A percentile compares a stretch with the other conserved stretches of the same genome.
These are phyloP conservation scores for Nasonia oneida DNA, from an alignment of 2,888 invertebrate species.

Conservation along the genomic window DNA sequence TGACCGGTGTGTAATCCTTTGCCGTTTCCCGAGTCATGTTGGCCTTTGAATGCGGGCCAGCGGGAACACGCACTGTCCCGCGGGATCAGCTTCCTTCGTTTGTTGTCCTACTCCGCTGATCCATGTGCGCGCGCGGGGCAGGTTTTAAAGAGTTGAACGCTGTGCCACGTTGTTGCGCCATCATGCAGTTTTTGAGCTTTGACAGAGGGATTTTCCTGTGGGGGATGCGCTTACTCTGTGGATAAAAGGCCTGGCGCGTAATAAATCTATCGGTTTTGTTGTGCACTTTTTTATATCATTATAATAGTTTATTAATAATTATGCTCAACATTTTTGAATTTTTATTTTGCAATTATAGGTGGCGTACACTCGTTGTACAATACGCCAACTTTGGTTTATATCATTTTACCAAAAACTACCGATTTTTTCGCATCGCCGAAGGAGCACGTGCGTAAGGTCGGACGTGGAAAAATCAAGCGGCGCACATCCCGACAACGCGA, in stretches of 20 bases:
- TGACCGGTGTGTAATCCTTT: slow-evolving; percentile 71
- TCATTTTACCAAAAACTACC: no score
- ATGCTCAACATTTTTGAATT: no score
- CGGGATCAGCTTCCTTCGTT: slow-evolving; percentile 64
- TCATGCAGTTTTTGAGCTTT: neutral
- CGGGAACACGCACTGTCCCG: slow-evolving; percentile 60
- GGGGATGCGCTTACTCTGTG: neutral
- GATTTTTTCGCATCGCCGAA: neutral
- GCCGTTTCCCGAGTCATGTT: slow-evolving; percentile 73
- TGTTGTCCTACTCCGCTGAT: slow-evolving; percentile 53
- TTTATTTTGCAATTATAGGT: no score
- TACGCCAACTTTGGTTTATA: no score
- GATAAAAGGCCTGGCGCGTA: neutral
- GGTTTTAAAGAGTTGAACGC: slow-evolving; percentile 73
- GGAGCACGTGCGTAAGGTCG: neutral
- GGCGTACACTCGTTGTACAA: no score
- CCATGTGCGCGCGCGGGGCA: slow-evolving; percentile 46
- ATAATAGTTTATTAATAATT: no score
- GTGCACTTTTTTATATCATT: no score
- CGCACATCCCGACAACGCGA: slow-evolving; percentile 5
- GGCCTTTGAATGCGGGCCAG: neutral
- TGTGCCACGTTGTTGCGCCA: neutral
- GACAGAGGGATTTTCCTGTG: neutral
- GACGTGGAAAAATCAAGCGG: slow-evolving; percentile 28
- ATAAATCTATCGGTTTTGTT: neutral